Percentiles rank a stretch among this genome's conserved stretches.
phyloP scores from a whole-genome alignment of 2,113 vertebrate species.

The Microtus pennsylvanicus region DNA sequence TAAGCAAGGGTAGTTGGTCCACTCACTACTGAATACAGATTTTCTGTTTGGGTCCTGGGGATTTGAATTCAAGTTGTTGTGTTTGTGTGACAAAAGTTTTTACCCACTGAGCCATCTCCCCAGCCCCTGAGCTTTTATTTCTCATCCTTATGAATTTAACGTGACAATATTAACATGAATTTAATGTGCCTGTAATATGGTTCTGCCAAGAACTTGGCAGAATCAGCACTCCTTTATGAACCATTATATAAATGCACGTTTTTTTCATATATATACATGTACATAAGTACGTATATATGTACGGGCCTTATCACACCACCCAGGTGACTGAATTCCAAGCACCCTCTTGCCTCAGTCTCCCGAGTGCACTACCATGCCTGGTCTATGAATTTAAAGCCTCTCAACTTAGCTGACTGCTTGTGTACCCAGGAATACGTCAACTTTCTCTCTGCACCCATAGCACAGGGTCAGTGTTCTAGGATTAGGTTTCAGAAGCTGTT shows the following conservation, averaged over 20 bases:
- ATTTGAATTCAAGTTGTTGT: background rate
- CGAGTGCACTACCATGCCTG: background rate
- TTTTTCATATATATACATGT: background rate
- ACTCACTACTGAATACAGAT: too few species aligned
- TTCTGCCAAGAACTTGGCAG: constrained; percentile 49
- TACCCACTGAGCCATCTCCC: background rate
- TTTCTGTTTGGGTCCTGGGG: background rate
- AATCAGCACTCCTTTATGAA: background rate
- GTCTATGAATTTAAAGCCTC: constrained; percentile 1
- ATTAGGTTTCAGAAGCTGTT: constrained; percentile 34
- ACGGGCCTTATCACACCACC: background rate
- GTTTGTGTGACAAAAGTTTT: background rate
- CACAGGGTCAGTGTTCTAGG: background rate
- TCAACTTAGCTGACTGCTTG: constrained; percentile 23
- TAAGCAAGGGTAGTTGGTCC: background rate
- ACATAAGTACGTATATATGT: accelerated
- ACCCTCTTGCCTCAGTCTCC: background rate
- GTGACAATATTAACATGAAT: background rate
- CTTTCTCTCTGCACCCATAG: background rate
- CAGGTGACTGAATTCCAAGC: background rate
- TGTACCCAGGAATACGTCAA: background rate
- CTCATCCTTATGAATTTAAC: constrained; percentile 24
- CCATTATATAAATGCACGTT: background rate
- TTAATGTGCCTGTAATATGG: background rate
- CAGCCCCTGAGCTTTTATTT: background rate